Conservation (phyloP, 1,140 invertebrate species). For the Drosophila saltans region DNA sequence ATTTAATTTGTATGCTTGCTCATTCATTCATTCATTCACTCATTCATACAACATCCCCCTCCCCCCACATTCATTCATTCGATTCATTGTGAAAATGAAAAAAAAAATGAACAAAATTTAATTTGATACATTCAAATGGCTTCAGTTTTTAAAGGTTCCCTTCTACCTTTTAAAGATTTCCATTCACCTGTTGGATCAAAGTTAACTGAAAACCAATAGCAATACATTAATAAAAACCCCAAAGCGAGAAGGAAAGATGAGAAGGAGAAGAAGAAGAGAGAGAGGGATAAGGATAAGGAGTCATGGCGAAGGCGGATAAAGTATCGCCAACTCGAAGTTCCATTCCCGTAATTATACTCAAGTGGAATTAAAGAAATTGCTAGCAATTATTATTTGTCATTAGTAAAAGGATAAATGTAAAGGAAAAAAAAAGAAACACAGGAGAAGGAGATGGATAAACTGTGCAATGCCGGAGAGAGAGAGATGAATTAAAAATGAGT, state of each 20-base stretch:
- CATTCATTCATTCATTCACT: constrained; percentile 57
- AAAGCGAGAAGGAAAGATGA: constrained; percentile 1
- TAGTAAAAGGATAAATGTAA: constrained; percentile 40
- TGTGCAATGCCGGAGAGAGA: not conserved
- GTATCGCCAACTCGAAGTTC: constrained; percentile 10
- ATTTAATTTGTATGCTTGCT: constrained; percentile 72
- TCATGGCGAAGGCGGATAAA: not conserved
- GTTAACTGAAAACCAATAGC: constrained; percentile 51
- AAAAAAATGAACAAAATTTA: not conserved
- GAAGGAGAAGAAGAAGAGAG: not conserved
- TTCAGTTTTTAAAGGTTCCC: not conserved
- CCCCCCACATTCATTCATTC: constrained; percentile 62
- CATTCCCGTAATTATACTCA: constrained; percentile 59
- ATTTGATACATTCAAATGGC: constrained; percentile 8
- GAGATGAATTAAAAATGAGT: constrained; percentile 1
- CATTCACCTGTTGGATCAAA: constrained; percentile 14
- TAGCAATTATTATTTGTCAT: constrained; percentile 75
- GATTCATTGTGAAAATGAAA: constrained; percentile 52
- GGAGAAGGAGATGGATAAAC: too few species aligned
- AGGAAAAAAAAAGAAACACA: not conserved
- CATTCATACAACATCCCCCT: constrained; percentile 38
- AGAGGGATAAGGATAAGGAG: constrained; percentile 4
- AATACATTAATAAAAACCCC: constrained; percentile 48
- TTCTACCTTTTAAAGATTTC: constrained; percentile 1
- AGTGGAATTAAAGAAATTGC: constrained; percentile 73